A percentile compares a stretch with the other conserved stretches of the same genome.
phyloP scores from a whole-genome alignment of 35 echinoderm and acorn worm species.

The Eucidaris tribuloides region DNA sequence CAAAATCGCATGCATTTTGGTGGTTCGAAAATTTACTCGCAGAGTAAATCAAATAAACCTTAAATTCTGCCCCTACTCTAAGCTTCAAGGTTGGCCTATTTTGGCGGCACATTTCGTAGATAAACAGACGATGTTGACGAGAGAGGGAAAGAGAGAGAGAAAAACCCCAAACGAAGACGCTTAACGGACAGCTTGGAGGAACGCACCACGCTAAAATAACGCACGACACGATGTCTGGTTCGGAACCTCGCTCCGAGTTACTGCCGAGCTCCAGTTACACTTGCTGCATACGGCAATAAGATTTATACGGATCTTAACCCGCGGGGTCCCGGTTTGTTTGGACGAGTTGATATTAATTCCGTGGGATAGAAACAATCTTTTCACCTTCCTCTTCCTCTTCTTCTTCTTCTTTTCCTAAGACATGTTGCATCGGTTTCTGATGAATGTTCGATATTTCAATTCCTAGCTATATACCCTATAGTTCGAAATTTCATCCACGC shows the following conservation, averaged over 20 bases:
- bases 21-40: no score
- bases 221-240: no score
- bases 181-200: no score
- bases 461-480: background rate
- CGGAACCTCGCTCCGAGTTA: conserved; percentile 9
- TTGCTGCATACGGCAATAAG: conserved; percentile 31
- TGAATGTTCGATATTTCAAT: conserved; percentile 16
- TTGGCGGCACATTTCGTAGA: conserved; percentile 16
- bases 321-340: background rate
- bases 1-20: no score
- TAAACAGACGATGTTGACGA: no score
- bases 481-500: background rate
- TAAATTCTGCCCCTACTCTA: no score
- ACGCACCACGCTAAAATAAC: no score
- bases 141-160: no score
- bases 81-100: conserved; percentile 28
- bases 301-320: conserved; percentile 4
- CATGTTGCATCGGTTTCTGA: background rate
- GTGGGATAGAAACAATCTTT: background rate
- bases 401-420: background rate
- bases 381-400: background rate
- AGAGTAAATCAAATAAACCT: no score
- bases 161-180: no score
- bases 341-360: conserved; percentile 35
- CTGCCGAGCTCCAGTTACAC: background rate